Evolutionary conservation across 2,113 vertebrate species (phyloP), one percentile per base, ranked within the genome.

Genomic region (Choloepus hoffmanni): DNA sequence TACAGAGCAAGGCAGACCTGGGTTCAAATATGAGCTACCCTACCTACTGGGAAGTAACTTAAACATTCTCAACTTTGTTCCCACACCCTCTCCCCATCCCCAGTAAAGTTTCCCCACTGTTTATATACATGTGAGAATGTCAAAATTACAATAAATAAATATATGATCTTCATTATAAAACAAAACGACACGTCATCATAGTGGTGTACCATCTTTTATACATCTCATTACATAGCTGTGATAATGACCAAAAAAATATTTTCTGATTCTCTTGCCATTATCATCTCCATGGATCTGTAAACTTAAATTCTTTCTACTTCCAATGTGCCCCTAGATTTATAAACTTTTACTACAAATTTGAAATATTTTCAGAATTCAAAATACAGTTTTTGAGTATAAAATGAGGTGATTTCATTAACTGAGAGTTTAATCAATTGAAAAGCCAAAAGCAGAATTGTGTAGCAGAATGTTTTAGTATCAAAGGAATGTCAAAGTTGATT

Each of bases 221-320:
- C 36, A 86, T 50, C 30, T 70, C 63, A 1, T 30, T 73, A 78
- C 8, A 11, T 36, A 81, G 43, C 28, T 83, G 48, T 18, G 11
- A 82, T 72, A 48, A 76, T 87, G 28, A 92, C 77, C n/a, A 13
- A 85, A 85, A 50, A 83, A 30, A 12, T 78, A 14, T n/a, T 83
- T 90, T 93, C 8, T 70, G 45, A 53, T 33, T 53, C 62, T 72
- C 10, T 60, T 36, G 6, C 68, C 48, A 62, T 81, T 74, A 67
- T 96, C 73, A 28, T 85, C n/a, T 79, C 73, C n/a, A 70, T 36
- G 30, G 13, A 12, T 82, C 92, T 96, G 28, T 82, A 40, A 81
- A 63, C 24, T 74, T 86, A 93, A 96, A 50, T 50, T 8, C n/a
- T 92, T 26, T 72, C 50, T 82, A 30, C 30, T 85, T 92, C 40